Evolutionary conservation across 2,797 vertebrate species (phyloP).

Genomic region (Danio aesculapii): DNA sequence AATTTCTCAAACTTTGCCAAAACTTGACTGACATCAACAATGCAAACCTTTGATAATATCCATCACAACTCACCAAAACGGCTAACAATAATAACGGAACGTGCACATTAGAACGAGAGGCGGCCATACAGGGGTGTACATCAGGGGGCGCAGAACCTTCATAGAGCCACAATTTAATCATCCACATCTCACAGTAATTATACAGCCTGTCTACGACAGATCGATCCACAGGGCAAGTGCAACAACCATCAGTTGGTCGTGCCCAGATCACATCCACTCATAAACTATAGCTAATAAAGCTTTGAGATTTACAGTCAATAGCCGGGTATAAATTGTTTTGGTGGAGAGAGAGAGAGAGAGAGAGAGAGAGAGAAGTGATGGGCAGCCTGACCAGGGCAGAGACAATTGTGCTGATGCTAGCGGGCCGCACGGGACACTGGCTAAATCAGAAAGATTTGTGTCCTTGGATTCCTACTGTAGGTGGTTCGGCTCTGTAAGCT

Average conservation of each 20-base stretch:
- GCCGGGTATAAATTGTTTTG: constrained; percentile 73
- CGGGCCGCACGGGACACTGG: constrained; percentile 62
- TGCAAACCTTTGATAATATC: background rate
- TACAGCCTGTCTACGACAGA: constrained; percentile 65
- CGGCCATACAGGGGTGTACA: constrained; percentile 45
- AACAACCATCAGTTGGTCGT: constrained; percentile 70
- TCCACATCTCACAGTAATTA: constrained; percentile 68
- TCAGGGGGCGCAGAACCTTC: constrained; percentile 49
- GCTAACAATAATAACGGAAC: constrained; percentile 15
- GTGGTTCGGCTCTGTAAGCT: background rate
- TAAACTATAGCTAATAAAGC: constrained; percentile 82
- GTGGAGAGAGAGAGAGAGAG: constrained; percentile 60
- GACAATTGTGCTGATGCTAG: constrained; percentile 82
- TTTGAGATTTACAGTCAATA: constrained; percentile 53
- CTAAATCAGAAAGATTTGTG: constrained; percentile 82
- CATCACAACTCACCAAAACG: background rate
- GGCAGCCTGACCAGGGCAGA: constrained; percentile 72
- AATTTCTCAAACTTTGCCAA: background rate
- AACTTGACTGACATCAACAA: constrained; percentile 4
- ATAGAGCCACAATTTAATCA: constrained; percentile 64
- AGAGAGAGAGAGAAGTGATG: constrained; percentile 65
- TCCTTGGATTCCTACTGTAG: constrained; percentile 50
- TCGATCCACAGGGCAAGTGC: constrained; percentile 73
- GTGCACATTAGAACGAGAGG: constrained; percentile 24
- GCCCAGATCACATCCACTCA: constrained; percentile 62